Conservation (phyloP, 2,113 vertebrate species). For the Macrotus californicus region DNA sequence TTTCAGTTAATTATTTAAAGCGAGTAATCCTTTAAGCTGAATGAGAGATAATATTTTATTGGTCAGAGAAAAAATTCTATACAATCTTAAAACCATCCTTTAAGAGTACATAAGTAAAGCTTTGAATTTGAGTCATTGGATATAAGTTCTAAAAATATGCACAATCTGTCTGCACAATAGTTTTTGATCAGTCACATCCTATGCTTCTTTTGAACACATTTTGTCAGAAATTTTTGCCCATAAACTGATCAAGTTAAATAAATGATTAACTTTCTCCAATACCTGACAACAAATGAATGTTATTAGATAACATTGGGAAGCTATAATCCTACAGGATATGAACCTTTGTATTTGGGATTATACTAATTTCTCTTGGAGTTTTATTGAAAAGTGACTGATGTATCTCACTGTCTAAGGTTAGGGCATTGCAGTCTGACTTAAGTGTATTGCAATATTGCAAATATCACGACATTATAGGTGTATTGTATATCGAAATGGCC, state of each 20-base stretch:
- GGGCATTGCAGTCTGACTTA: not conserved
- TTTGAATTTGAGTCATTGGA: not conserved
- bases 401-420: not conserved
- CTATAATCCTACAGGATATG: not conserved
- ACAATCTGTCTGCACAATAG: not conserved
- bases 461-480: no score
- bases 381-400: not conserved
- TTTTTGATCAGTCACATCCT: not conserved
- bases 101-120: conserved; percentile 14
- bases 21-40: conserved; percentile 51
- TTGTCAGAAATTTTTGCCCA: not conserved
- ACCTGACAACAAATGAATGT: not conserved
- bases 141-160: not conserved
- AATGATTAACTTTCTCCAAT: not conserved
- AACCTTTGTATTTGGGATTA: not conserved
- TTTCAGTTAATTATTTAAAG: conserved; percentile 31
- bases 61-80: conserved; percentile 41
- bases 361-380: not conserved
- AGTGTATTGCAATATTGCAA: not conserved
- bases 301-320: not conserved
- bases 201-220: conserved; percentile 7
- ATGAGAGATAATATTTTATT: conserved; percentile 66
- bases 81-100: conserved; percentile 64
- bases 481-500: not conserved
- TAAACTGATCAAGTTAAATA: not conserved